Conservation (phyloP, 2,888 invertebrate genomes). For the Mesorhabditis belari region DNA sequence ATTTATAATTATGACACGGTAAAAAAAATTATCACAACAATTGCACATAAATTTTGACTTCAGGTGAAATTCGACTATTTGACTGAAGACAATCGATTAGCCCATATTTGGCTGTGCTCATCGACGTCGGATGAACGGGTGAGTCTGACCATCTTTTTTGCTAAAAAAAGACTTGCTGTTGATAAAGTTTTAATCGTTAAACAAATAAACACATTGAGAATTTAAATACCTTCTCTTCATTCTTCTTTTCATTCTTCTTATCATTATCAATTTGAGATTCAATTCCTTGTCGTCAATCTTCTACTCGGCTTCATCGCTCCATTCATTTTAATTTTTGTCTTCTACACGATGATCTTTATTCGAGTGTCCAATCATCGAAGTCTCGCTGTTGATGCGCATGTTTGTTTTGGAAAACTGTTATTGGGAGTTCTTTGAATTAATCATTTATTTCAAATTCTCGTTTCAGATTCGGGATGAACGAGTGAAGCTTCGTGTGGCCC, state of each 20-base stretch:
- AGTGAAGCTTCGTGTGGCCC: slow-evolving; percentile 49
- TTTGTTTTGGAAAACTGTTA: too few relatives aligned
- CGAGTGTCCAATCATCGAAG: slow-evolving; percentile 45
- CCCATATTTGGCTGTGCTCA: not conserved
- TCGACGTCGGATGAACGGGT: not conserved
- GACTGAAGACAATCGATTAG: not conserved
- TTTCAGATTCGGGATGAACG: slow-evolving; percentile 48
- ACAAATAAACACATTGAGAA: too few relatives aligned
- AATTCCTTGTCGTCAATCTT: slow-evolving; percentile 42
- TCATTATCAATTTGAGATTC: not conserved
- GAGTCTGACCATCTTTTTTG: too few relatives aligned
- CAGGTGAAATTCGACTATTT: not conserved
- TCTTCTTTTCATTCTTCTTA: not conserved
- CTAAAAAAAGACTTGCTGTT: too few relatives aligned
- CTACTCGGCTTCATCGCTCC: slow-evolving; percentile 49
- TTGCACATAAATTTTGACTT: not conserved
- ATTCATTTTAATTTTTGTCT: slow-evolving; percentile 43
- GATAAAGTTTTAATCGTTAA: too few relatives aligned
- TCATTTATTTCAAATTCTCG: too few relatives aligned
- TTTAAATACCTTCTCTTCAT: too few relatives aligned
- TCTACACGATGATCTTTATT: slow-evolving; percentile 48
- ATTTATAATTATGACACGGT: slow-evolving; percentile 43
- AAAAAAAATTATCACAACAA: not conserved
- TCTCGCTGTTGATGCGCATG: slow-evolving; percentile 52
- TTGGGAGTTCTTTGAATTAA: too few relatives aligned